These are phyloP conservation scores for Candoia aspera DNA, from an alignment of 2,113 vertebrate genomes.

Conservation along the genomic window DNA sequence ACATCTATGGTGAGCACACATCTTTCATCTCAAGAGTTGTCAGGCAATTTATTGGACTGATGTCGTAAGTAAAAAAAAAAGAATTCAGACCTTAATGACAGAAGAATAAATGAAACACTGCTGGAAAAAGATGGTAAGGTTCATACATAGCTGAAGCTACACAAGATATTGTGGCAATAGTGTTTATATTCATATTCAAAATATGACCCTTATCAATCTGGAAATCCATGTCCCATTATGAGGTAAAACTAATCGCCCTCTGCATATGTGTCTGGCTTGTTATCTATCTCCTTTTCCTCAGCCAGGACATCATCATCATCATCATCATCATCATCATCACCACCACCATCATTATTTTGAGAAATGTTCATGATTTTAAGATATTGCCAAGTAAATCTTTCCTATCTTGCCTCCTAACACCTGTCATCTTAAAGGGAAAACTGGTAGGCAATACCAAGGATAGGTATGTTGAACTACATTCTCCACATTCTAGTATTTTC, in stretches of 20 bases:
- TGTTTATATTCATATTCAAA: not conserved
- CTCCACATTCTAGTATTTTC: too few species aligned
- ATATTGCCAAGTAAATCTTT: not conserved
- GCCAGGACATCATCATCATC: too few species aligned
- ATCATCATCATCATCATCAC: too few species aligned
- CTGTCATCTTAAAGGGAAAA: too few species aligned
- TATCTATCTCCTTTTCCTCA: too few species aligned
- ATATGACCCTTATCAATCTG: not conserved
- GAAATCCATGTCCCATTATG: not conserved
- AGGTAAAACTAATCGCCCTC: not conserved
- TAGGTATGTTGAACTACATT: not conserved
- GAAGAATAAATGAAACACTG: not conserved
- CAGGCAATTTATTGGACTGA: not conserved
- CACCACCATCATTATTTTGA: too few species aligned
- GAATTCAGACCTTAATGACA: not conserved
- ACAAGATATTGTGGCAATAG: not conserved
- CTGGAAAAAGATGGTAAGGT: not conserved
- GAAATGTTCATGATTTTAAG: not conserved
- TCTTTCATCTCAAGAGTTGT: not conserved
- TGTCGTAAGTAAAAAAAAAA: not conserved
- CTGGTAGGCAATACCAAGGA: not conserved
- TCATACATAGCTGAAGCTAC: not conserved
- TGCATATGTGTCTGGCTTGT: too few species aligned
- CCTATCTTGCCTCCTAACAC: not conserved
- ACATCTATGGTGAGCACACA: not conserved